phyloP scores from a whole-genome alignment of 2,113 vertebrate genomes.

The Etheostoma cragini region DNA sequence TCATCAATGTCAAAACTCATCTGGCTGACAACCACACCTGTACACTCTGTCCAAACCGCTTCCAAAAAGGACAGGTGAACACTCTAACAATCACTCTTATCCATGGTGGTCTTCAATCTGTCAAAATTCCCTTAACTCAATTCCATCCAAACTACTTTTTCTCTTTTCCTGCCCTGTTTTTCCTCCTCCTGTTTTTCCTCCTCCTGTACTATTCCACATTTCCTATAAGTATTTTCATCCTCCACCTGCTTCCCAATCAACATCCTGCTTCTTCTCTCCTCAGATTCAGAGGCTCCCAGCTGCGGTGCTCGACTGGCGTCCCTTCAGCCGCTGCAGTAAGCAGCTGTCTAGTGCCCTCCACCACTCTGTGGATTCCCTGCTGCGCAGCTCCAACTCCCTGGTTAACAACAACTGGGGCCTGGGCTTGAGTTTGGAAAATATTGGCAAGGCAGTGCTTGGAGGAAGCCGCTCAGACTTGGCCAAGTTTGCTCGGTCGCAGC shows the following conservation, averaged over 20 bases:
- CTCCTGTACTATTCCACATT: neutral
- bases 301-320: conserved; percentile 82
- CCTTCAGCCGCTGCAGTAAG: conserved; percentile 80
- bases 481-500: conserved; percentile 80
- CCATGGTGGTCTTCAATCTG: neutral
- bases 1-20: conserved; percentile 83
- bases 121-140: neutral
- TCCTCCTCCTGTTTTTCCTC: neutral
- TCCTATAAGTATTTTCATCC: conserved; percentile 1
- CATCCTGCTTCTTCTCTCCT: conserved; percentile 14
- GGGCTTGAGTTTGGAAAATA: conserved; percentile 70
- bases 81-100: neutral
- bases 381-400: conserved; percentile 78
- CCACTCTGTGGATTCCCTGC: conserved; percentile 82
- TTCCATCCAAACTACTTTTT: neutral
- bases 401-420: conserved; percentile 81
- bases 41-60: conserved; percentile 82
- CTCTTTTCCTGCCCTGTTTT: neutral
- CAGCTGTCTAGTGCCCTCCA: conserved; percentile 81
- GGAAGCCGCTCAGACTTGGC: conserved; percentile 83
- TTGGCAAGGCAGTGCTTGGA: conserved; percentile 73
- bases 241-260: conserved; percentile 8
- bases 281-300: conserved; percentile 81
- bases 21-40: conserved; percentile 78
- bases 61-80: conserved; percentile 74